Conservation (phyloP, 2,113 vertebrate species). For the Carettochelys insculpta region DNA sequence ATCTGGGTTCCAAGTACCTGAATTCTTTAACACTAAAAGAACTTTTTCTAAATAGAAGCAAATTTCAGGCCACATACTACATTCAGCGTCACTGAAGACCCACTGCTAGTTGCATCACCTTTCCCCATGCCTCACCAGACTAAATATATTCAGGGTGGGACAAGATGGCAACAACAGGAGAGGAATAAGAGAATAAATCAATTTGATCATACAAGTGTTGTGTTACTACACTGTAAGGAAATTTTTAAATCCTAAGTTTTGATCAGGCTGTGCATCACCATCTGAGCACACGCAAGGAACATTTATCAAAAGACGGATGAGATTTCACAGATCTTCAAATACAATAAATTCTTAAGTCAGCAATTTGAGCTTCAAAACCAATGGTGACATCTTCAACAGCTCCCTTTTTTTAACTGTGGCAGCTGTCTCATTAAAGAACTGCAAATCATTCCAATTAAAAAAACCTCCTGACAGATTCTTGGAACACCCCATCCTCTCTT, state of each 20-base stretch:
- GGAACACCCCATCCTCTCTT: neutral
- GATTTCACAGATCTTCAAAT: neutral
- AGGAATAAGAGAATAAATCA: rapidly evolving
- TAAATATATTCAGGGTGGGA: neutral
- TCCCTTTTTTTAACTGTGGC: neutral
- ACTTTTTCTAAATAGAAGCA: neutral
- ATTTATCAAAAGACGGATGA: neutral
- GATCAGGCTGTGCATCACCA: neutral
- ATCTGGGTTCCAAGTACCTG: neutral
- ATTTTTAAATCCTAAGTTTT: neutral
- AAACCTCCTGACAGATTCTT: neutral
- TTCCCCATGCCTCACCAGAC: neutral
- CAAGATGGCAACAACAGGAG: rapidly evolving
- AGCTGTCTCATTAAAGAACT: neutral
- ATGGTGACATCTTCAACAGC: neutral
- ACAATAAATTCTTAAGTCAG: neutral
- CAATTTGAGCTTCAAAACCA: neutral
- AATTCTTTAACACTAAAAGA: neutral
- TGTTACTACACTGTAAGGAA: neutral
- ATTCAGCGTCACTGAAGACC: neutral
- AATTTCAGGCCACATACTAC: neutral
- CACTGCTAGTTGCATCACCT: neutral
- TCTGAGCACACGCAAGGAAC: neutral
- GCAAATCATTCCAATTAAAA: neutral
- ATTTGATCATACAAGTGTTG: rapidly evolving